phyloP scores from a whole-genome alignment of 2,797 vertebrate genomes.

The Synanceia verrucosa region DNA sequence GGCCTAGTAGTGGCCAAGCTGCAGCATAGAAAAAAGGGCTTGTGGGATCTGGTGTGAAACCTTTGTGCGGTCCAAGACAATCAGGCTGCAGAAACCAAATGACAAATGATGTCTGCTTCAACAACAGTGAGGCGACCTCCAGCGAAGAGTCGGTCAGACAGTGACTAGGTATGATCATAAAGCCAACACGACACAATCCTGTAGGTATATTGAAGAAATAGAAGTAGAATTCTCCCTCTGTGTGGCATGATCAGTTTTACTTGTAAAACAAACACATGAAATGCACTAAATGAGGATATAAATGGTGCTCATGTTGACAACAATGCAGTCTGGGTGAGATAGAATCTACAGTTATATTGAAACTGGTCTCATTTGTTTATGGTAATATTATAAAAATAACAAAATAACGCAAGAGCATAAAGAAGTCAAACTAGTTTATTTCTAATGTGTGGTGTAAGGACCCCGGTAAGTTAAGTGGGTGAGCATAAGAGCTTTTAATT shows the following conservation, averaged over 20 bases:
- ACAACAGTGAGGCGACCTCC: background rate
- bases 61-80: background rate
- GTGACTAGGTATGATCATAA: background rate
- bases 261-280: background rate
- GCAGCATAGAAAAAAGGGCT: constrained; percentile 8
- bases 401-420: background rate
- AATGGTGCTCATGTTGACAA: background rate
- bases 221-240: background rate
- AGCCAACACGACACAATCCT: background rate
- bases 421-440: background rate
- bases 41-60: constrained; percentile 15
- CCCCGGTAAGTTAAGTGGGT: background rate
- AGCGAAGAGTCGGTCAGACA: background rate
- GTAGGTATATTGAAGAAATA: background rate
- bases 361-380: background rate
- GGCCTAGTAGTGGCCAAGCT: constrained; percentile 30
- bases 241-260: background rate
- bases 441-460: background rate
- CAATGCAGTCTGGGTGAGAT: background rate
- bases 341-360: background rate
- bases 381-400: too few species aligned
- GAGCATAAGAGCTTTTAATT: background rate
- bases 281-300: background rate
- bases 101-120: constrained; percentile 13
- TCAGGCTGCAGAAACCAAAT: constrained; percentile 18